phyloP scores from a whole-genome alignment of 2,888 invertebrate species.

The Drosophila mimetica region DNA sequence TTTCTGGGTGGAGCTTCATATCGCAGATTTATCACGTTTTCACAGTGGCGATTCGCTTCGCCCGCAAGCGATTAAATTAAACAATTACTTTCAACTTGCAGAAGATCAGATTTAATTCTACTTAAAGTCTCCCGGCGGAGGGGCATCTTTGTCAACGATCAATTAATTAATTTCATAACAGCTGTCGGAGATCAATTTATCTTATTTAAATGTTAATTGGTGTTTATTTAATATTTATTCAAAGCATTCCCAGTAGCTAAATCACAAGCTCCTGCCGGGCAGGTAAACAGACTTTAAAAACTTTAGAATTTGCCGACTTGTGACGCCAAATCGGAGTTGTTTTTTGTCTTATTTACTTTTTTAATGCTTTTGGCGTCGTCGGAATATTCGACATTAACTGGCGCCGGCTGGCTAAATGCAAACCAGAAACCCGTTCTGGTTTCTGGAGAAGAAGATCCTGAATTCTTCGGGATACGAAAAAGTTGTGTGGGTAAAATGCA shows the following conservation, averaged over 20 bases:
- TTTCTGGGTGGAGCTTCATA: constrained; percentile 23
- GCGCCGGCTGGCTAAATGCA: constrained; percentile 19
- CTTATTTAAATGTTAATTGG: background rate
- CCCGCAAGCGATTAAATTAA: constrained; percentile 21
- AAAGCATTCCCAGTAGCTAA: background rate
- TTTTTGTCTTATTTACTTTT: constrained; percentile 47
- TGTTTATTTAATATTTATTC: constrained; percentile 3
- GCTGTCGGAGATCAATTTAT: background rate
- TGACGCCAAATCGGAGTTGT: constrained; percentile 27
- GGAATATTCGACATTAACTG: constrained; percentile 25
- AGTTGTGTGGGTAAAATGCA: background rate
- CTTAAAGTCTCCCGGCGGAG: background rate
- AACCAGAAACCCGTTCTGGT: constrained; percentile 31
- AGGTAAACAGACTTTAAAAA: constrained; percentile 6
- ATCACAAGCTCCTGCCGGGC: background rate
- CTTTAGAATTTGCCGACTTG: constrained; percentile 23
- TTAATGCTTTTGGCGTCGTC: constrained; percentile 61
- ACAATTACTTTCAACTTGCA: constrained; percentile 9
- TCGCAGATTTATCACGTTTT: constrained; percentile 40
- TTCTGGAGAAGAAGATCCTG: constrained; percentile 7
- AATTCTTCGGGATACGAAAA: background rate
- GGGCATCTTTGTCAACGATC: background rate
- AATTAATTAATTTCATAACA: background rate
- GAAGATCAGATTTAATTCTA: constrained; percentile 23
- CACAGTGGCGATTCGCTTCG: constrained; percentile 7